Evolutionary conservation across 1,140 invertebrate species (phyloP).

Genomic region (Drosophila simulans): DNA sequence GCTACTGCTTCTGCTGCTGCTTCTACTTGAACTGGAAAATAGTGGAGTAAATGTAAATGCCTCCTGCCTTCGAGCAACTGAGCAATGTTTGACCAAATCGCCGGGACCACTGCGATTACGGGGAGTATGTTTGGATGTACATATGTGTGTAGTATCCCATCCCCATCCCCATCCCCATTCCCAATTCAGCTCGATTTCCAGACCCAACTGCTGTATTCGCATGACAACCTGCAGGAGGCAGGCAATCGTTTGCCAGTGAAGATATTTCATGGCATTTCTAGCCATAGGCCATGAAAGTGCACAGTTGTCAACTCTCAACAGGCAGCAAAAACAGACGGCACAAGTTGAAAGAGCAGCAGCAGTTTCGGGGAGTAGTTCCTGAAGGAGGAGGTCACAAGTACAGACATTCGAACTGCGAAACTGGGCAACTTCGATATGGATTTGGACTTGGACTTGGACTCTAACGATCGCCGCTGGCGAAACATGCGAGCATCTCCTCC

Average conservation of each 20-base stretch:
- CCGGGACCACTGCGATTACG: not conserved
- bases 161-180: too few species aligned
- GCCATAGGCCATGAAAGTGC: conserved; percentile 74
- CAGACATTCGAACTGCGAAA: conserved; percentile 18
- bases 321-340: conserved; percentile 39
- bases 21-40: conserved; percentile 43
- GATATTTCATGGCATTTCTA: conserved; percentile 53
- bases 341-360: conserved; percentile 37
- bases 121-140: too few species aligned
- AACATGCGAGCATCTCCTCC: conserved; percentile 8
- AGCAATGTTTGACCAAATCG: conserved; percentile 58
- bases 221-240: conserved; percentile 73
- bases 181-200: too few species aligned
- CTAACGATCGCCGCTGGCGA: conserved; percentile 67
- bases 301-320: conserved; percentile 72
- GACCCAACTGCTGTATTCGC: conserved; percentile 53
- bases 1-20: conserved; percentile 12
- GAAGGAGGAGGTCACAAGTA: conserved; percentile 1
- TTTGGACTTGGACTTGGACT: conserved; percentile 14
- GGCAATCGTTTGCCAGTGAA: conserved; percentile 26
- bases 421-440: not conserved
- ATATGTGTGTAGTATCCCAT: too few species aligned
- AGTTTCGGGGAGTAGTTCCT: not conserved
- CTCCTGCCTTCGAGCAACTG: conserved; percentile 35
- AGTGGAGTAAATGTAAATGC: conserved; percentile 64